phyloP scores from a whole-genome alignment of 1,140 invertebrate species.

The Apis mellifera region DNA sequence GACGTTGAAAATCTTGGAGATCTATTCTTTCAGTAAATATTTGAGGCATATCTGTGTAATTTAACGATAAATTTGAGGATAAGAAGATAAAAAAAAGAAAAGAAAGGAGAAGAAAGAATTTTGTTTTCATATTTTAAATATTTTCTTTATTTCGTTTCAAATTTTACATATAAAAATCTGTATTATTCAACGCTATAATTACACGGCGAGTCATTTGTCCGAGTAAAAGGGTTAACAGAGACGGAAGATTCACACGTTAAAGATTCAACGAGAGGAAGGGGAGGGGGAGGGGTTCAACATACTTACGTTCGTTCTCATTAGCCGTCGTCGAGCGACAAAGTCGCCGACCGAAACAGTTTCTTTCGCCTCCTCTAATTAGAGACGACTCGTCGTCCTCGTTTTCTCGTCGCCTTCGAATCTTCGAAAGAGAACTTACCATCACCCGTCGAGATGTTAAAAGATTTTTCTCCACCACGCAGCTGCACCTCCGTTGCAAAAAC shows the following conservation, averaged over 20 bases:
- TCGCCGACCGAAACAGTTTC: background rate
- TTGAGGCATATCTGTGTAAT: background rate
- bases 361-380: conserved; percentile 31
- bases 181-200: background rate
- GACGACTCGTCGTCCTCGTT: background rate
- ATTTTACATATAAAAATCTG: background rate
- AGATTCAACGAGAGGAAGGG: background rate
- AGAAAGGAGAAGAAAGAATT: too few species aligned
- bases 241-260: background rate
- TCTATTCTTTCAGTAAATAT: background rate
- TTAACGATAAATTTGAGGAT: too few species aligned
- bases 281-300: too few species aligned
- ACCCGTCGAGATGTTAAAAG: background rate
- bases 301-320: conserved; percentile 29
- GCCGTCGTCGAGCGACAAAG: background rate
- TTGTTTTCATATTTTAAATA: too few species aligned
- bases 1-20: too few species aligned
- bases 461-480: conserved; percentile 56
- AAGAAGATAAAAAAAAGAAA: too few species aligned
- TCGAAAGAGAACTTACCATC: conserved; percentile 6
- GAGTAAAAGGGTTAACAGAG: background rate
- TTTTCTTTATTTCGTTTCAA: too few species aligned
- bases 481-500: conserved; percentile 48
- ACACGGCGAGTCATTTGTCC: background rate
- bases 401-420: background rate